Evolutionary conservation across 2,888 invertebrate genomes (phyloP).

Genomic region (Phyllotreta cruciferae): DNA sequence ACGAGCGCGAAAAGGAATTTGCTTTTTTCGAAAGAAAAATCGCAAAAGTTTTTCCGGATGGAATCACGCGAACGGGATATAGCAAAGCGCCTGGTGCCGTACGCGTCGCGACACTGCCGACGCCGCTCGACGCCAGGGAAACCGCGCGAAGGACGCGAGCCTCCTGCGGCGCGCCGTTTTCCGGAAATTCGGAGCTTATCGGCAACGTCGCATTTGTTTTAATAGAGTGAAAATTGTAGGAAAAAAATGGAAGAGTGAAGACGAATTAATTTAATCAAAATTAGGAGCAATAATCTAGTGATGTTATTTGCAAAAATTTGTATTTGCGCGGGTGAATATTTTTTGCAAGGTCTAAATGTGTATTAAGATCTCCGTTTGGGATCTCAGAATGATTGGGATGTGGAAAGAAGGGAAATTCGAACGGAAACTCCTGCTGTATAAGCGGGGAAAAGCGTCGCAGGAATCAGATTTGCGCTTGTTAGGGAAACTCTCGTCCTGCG

Average conservation of each 20-base stretch:
- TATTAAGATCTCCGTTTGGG: no score
- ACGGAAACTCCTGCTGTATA: no score
- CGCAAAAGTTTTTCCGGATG: constrained; percentile 26
- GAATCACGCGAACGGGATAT: constrained; percentile 20
- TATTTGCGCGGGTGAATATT: no score
- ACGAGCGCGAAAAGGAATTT: constrained; percentile 8
- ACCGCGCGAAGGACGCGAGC: constrained; percentile 32
- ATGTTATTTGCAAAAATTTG: no score
- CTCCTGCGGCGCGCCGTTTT: constrained; percentile 12
- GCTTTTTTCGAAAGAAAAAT: constrained; percentile 11
- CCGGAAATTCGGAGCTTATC: background rate
- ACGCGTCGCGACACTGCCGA: constrained; percentile 35
- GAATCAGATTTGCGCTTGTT: no score
- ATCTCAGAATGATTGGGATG: no score
- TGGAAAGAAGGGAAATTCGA: no score
- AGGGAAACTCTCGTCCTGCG: no score
- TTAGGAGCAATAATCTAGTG: no score
- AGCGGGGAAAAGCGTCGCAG: no score
- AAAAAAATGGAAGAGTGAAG: constrained; percentile 2
- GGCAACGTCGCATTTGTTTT: constrained; percentile 4
- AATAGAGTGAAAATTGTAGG: constrained; percentile 6
- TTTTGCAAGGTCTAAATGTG: background rate
- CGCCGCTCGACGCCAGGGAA: constrained; percentile 27
- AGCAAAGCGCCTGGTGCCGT: constrained; percentile 29
- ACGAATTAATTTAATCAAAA: no score